Percentiles rank a stretch among this genome's conserved stretches.
These are phyloP conservation scores for Trachymyrmex cornetzi DNA, from an alignment of 1,140 invertebrate genomes.

Conservation along the genomic window DNA sequence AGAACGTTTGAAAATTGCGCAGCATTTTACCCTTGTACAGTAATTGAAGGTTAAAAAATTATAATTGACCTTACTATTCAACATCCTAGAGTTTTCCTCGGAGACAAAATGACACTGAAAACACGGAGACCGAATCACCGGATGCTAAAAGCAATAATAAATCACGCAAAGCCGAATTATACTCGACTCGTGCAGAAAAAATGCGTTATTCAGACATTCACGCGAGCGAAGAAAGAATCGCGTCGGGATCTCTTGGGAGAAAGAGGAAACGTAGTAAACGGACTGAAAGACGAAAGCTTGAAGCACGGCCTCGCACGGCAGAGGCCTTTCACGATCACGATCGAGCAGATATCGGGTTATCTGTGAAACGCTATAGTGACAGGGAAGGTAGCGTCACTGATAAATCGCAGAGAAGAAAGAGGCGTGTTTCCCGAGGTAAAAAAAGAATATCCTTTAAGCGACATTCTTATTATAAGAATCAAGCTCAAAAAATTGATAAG, in stretches of 20 bases:
- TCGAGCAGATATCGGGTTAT: conserved; percentile 16
- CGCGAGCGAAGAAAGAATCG: background rate
- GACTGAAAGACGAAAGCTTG: conserved; percentile 13
- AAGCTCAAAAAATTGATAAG: background rate
- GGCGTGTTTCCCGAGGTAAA: conserved; percentile 27
- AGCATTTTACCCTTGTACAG: no score
- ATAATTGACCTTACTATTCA: conserved; percentile 6
- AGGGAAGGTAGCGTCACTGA: background rate
- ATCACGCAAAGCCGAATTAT: background rate
- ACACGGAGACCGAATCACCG: conserved; percentile 43
- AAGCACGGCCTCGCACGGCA: conserved; percentile 7
- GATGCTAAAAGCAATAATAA: conserved; percentile 21
- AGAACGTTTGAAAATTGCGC: no score
- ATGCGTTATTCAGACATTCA: conserved; percentile 4
- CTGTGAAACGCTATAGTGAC: conserved; percentile 14
- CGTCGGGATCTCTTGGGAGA: background rate
- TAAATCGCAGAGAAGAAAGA: conserved; percentile 28
- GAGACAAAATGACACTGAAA: conserved; percentile 16
- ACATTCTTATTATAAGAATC: background rate
- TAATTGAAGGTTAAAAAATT: background rate
- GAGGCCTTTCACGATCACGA: background rate
- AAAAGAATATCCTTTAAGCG: background rate
- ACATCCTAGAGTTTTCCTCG: conserved; percentile 25
- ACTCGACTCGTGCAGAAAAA: conserved; percentile 16
- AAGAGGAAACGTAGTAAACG: conserved; percentile 48